These are phyloP conservation scores for Branchinecta lindahli DNA, from an alignment of 1,140 invertebrate genomes.

Conservation along the genomic window DNA sequence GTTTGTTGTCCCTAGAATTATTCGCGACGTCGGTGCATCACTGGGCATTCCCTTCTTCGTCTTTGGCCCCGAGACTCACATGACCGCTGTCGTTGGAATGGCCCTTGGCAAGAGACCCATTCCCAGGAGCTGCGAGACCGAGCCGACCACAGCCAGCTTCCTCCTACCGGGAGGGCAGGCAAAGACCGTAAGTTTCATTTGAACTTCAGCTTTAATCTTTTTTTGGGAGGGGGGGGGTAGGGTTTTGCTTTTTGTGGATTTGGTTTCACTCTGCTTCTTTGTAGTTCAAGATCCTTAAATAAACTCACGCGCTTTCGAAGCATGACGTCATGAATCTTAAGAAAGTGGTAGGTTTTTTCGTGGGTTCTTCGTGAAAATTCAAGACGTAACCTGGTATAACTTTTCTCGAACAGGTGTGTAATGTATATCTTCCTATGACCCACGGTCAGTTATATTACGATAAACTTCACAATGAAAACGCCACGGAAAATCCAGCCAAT, in stretches of 20 bases:
- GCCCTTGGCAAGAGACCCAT: slow-evolving; percentile 82
- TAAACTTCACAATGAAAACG: too few relatives aligned
- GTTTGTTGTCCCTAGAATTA: slow-evolving; percentile 40
- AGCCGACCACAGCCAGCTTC: slow-evolving; percentile 80
- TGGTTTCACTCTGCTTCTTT: neutral
- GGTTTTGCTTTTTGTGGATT: slow-evolving; percentile 11
- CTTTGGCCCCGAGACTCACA: slow-evolving; percentile 97
- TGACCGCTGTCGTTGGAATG: slow-evolving; percentile 98
- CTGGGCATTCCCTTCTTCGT: slow-evolving; percentile 80
- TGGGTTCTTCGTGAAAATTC: too few relatives aligned
- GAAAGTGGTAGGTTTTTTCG: too few relatives aligned
- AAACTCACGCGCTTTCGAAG: neutral
- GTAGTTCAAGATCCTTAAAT: slow-evolving; percentile 2
- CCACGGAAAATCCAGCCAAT: too few relatives aligned
- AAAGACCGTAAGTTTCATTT: slow-evolving; percentile 21
- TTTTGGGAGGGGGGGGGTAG: too few relatives aligned
- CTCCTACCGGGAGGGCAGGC: slow-evolving; percentile 63
- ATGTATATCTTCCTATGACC: too few relatives aligned
- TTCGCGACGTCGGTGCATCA: slow-evolving; percentile 72
- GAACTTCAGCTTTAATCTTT: too few relatives aligned
- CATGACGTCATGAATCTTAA: too few relatives aligned
- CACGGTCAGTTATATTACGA: too few relatives aligned
- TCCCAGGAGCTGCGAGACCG: slow-evolving; percentile 45
- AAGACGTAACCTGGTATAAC: too few relatives aligned
- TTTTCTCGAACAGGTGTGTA: too few relatives aligned